Percentiles rank a stretch among this genome's conserved stretches.
phyloP scores from a whole-genome alignment of 2,797 vertebrate genomes.

The Podargus strigoides region DNA sequence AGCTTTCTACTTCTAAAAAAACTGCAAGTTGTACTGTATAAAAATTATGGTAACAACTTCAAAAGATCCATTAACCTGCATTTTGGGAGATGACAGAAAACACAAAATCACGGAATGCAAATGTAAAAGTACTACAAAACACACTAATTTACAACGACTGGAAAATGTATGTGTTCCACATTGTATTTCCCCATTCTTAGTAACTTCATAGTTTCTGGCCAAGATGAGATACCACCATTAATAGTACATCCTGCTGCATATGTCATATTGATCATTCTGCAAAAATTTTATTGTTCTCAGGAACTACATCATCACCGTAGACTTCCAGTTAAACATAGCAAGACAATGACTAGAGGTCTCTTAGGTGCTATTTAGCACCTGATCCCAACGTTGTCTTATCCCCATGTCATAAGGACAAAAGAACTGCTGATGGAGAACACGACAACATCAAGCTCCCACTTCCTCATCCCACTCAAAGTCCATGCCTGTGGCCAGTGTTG shows the following conservation, averaged over 20 bases:
- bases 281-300: background rate
- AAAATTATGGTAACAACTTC: background rate
- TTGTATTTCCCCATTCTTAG: background rate
- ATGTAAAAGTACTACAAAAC: background rate
- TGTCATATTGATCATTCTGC: background rate
- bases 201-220: background rate
- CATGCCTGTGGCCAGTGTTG: background rate
- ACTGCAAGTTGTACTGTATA: background rate
- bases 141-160: background rate
- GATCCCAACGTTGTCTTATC: background rate
- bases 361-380: background rate
- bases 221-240: background rate
- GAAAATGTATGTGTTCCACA: background rate
- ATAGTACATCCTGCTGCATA: background rate
- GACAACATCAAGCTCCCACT: background rate
- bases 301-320: background rate
- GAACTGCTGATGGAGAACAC: background rate
- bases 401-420: background rate
- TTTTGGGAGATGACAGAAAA: background rate
- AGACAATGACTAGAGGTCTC: background rate
- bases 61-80: background rate
- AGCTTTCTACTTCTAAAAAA: background rate
- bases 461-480: background rate
- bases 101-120: background rate
- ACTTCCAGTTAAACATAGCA: background rate